phyloP scores from a whole-genome alignment of 2,113 vertebrate species.

The Synchiropus splendidus region DNA sequence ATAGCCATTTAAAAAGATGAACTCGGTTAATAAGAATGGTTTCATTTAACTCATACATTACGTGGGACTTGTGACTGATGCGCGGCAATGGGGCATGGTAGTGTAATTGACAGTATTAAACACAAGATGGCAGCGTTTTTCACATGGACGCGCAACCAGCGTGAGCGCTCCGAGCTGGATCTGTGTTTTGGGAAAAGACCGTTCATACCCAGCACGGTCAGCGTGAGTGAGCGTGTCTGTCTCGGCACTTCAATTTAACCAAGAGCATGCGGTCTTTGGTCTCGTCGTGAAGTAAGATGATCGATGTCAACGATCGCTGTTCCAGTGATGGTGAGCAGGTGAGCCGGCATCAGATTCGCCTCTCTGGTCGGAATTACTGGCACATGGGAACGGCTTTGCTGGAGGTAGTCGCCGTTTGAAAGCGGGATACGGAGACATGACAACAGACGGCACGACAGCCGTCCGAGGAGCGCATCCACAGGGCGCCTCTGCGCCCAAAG shows the following conservation, averaged over 20 bases:
- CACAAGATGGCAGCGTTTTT: conserved; percentile 34
- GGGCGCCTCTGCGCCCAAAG: conserved; percentile 29
- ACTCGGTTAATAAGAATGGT: no score
- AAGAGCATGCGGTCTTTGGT: conserved; percentile 7
- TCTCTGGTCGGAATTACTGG: neutral
- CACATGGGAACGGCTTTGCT: conserved; percentile 31
- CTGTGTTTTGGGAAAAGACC: conserved; percentile 6
- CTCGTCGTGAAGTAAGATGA: conserved; percentile 3
- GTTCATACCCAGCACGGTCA: conserved; percentile 16
- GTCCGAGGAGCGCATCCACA: conserved; percentile 38
- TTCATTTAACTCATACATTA: no score
- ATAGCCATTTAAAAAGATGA: no score
- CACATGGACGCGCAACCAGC: neutral
- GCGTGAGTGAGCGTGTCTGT: conserved; percentile 1
- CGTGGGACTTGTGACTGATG: no score
- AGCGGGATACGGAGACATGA: conserved; percentile 37
- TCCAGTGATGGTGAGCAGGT: conserved; percentile 38
- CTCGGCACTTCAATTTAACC: neutral
- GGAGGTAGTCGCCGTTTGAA: conserved; percentile 10
- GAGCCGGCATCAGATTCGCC: conserved; percentile 45
- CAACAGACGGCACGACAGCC: conserved; percentile 49
- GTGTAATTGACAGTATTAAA: neutral
- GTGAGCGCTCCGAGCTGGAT: no score
- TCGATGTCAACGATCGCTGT: conserved; percentile 9
- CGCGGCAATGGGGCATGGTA: no score